Evolutionary conservation across 2,888 invertebrate genomes (phyloP).

Genomic region (Thymelicus sylvestris): DNA sequence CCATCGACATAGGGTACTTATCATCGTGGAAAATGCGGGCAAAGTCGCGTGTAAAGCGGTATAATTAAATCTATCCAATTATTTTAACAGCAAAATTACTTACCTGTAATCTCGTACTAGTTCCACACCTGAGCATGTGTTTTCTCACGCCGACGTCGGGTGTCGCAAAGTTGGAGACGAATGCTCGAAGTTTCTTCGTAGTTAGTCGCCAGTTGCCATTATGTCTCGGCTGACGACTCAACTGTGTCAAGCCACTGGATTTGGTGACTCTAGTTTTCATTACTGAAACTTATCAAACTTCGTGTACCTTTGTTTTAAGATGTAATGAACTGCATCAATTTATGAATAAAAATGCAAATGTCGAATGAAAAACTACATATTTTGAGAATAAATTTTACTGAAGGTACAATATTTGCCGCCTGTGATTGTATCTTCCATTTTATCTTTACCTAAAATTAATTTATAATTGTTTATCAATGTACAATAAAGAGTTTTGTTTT

Average conservation of each 20-base stretch:
- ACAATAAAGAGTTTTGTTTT: too few species aligned
- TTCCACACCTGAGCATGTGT: constrained; percentile 5
- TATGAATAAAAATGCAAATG: not conserved
- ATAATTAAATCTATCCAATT: constrained; percentile 2
- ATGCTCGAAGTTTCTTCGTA: constrained; percentile 12
- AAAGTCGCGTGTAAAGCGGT: too few species aligned
- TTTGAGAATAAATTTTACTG: too few species aligned
- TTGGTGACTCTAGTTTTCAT: constrained; percentile 10
- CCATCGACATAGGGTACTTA: too few species aligned
- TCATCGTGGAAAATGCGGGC: too few species aligned
- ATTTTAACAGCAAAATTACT: not conserved
- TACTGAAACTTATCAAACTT: not conserved
- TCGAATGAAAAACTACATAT: not conserved
- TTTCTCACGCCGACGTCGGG: constrained; percentile 4
- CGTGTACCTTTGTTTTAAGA: not conserved
- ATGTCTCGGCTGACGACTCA: constrained; percentile 11
- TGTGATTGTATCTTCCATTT: too few species aligned
- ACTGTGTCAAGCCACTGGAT: constrained; percentile 4
- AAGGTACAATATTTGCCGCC: too few species aligned
- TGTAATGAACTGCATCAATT: not conserved
- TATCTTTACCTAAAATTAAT: too few species aligned
- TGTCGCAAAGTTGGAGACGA: constrained; percentile 13
- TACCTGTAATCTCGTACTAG: not conserved
- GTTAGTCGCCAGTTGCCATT: constrained; percentile 12
- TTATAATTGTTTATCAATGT: too few species aligned